Base-by-base conservation (phyloP, 2,888 invertebrate species). In the Lymantria dispar region DNA sequence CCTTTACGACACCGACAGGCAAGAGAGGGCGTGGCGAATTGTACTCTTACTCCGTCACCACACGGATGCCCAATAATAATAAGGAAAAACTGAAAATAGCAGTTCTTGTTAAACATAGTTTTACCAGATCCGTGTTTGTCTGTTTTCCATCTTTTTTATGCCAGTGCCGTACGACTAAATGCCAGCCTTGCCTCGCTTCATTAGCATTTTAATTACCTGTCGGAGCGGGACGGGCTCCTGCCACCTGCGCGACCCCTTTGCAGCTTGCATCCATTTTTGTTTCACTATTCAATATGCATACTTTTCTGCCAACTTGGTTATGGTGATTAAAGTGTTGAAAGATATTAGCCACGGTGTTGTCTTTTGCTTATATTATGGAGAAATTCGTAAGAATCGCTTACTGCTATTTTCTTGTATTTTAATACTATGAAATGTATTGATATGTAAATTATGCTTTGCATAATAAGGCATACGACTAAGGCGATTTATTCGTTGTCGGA, bases 171-270 rank as follows among this genome's bases (percentile, higher is more conserved):
- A 44, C 30, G 40, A 60, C 58, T 64, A 64, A 66, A 57, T 62
- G 63, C 55, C 56, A 48, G 46, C 58, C 48, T 47, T 50, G 58
- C 53, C 70, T 68, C 72, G 72, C 68, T 73, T 86, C 80, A 87
- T 89, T 89, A 83, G 76, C 89, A 88, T 88, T 83, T 87, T 88
- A 89, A 90, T 90, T 85, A 88, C 76, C 84, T 86, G 87, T 79
- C 80, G 66, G 55, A 71, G 68, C 72, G 68, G 72, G 60, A 63
- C 67, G 62, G 52, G 45, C 58, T 52, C 56, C 48, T 54, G 63
- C 62, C 80, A 80, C 76, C 80, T 83, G 79, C 66, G 70, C 60
- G 50, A 63, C 63, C 68, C 67, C 65, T 64, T 72, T 62, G 53
- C 69, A 45, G 36, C 43, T 39, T 48, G 46, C 49, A 59, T 56